A percentile compares a stretch with the other conserved stretches of the same genome.
Conservation (phyloP, 2,797 vertebrate genomes). For the Alca torda region DNA sequence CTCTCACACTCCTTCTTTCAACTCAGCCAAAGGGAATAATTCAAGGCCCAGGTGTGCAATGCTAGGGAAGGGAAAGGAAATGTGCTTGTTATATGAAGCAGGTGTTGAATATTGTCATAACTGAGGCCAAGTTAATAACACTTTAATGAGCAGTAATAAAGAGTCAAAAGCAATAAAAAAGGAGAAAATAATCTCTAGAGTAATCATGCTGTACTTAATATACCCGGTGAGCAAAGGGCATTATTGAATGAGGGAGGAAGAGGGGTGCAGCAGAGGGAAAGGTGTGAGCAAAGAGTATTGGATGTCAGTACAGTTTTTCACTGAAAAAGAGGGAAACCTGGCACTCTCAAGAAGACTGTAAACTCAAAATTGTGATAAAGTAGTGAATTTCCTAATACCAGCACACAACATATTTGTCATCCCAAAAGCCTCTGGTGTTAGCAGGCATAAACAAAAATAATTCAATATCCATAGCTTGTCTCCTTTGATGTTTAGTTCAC, state of each 20-base stretch:
- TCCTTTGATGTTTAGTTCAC: background rate
- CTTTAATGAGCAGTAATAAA: slow-evolving; percentile 42
- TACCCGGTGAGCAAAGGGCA: background rate
- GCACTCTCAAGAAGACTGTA: background rate
- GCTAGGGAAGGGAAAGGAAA: background rate
- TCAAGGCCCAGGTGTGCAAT: background rate
- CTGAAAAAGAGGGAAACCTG: background rate
- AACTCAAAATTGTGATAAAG: background rate
- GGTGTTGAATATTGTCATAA: background rate
- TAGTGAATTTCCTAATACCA: background rate
- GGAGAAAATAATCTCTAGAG: slow-evolving; percentile 10
- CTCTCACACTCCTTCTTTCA: background rate
- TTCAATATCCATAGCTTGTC: background rate
- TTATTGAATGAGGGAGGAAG: background rate
- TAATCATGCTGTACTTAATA: background rate
- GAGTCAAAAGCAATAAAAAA: slow-evolving; percentile 28
- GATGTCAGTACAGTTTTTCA: background rate
- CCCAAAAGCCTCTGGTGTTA: background rate
- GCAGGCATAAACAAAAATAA: background rate
- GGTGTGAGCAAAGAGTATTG: background rate
- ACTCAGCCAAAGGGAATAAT: background rate
- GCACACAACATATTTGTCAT: background rate
- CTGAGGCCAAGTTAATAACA: slow-evolving; percentile 12
- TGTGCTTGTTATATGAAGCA: background rate
- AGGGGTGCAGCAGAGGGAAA: background rate